Evolutionary conservation across 2,888 invertebrate genomes (phyloP), one percentile per base, ranked within the genome.

Genomic region (Cheiracanthium punctorium): DNA sequence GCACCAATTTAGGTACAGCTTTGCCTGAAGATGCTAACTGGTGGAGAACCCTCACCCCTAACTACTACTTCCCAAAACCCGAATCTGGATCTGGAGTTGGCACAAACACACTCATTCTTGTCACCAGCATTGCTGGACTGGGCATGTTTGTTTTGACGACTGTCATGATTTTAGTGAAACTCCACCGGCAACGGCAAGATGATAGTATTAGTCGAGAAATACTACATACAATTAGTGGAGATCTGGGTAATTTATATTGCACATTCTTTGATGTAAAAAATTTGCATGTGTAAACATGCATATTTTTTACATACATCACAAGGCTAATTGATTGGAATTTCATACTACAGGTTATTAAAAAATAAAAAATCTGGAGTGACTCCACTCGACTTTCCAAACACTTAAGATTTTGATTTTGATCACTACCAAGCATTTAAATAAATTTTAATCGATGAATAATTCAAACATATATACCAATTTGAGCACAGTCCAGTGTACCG

Each of bases 31-130:
- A 90, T 43, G 88, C 89, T 0, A 88, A 88, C 52, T 92, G 93
- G 87, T 94, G 94, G 93, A 94, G 94, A 90, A 93, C 94, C 8
- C 94, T 94, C 90, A 94, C 94, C 84, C 94, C 95, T 0, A 95
- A 95, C 90, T 95, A 95, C 90, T 94, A 94, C 89, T 95, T 95
- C 89, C 95, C 95, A 0, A 95, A 94, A 92, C 77, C 75, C 0
- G 88, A 81, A 10, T 58, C 69, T 1, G 67, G 73, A 8, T 77
- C 88, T 0, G 84, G 82, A 1, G 74, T 87, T 10, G 89, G 89
- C 0, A 89, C 88, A 58, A 89, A 89, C 33, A 89, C 89, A 12
- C 73, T 89, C 14, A 88, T 89, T 12, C 79, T 89, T 32, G 77
- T 89, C 14, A 88, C 88, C 12, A 82, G 89, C 20, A 0, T 94